Evolutionary conservation across 2,797 vertebrate genomes (phyloP).

Genomic region (Sebastes dallii): DNA sequence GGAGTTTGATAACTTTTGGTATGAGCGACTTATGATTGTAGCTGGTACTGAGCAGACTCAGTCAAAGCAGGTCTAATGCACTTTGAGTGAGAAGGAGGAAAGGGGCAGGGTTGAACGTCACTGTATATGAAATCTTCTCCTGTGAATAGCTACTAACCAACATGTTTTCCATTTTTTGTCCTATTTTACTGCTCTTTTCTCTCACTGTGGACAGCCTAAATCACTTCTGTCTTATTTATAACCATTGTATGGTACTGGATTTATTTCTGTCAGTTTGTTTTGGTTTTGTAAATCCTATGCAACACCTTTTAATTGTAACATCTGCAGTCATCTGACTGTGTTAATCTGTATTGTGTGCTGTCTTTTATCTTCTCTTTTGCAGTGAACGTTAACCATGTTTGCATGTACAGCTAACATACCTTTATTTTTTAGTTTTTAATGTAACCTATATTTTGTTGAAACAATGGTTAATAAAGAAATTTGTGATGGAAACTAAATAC

Average conservation of each 20-base stretch:
- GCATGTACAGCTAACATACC: slow-evolving; percentile 64
- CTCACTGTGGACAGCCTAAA: slow-evolving; percentile 36
- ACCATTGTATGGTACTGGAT: slow-evolving; percentile 12
- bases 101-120: background rate
- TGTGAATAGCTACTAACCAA: slow-evolving; percentile 56
- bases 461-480: slow-evolving; percentile 76
- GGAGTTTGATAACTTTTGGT: slow-evolving; percentile 25
- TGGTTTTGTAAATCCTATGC: slow-evolving; percentile 69
- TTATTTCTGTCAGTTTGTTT: background rate
- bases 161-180: slow-evolving; percentile 31
- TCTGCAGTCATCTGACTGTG: slow-evolving; percentile 30
- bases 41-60: slow-evolving; percentile 27
- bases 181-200: slow-evolving; percentile 30
- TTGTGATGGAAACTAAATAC: slow-evolving; percentile 62
- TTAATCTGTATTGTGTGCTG: slow-evolving; percentile 43
- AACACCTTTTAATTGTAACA: slow-evolving; percentile 49
- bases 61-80: slow-evolving; percentile 45
- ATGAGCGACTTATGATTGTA: slow-evolving; percentile 74
- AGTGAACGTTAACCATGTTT: slow-evolving; percentile 53
- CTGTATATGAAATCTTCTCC: slow-evolving; percentile 42
- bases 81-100: slow-evolving; percentile 40
- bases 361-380: slow-evolving; percentile 19
- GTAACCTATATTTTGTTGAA: slow-evolving; percentile 75
- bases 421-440: slow-evolving; percentile 70
- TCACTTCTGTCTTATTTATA: slow-evolving; percentile 38